phyloP scores from a whole-genome alignment of 2,888 invertebrate genomes.

The Tortricodes alternella region DNA sequence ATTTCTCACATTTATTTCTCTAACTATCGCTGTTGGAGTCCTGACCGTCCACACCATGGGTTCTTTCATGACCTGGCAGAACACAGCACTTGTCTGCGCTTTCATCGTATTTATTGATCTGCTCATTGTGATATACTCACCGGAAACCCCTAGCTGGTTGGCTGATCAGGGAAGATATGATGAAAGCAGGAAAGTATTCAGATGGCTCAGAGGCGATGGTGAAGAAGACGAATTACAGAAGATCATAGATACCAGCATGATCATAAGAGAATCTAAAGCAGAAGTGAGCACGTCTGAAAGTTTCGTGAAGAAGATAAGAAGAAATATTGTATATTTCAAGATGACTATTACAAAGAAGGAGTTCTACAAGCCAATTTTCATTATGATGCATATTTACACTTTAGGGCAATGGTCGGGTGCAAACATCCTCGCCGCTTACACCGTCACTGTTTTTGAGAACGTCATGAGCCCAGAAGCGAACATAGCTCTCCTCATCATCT shows the following conservation, averaged over 20 bases:
- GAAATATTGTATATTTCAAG: conserved; percentile 37
- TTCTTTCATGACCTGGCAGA: conserved; percentile 78
- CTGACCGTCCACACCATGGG: conserved; percentile 83
- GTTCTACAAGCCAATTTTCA: conserved; percentile 59
- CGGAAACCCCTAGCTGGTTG: conserved; percentile 86
- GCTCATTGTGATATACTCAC: conserved; percentile 56
- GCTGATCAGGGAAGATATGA: conserved; percentile 75
- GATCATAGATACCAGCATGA: conserved; percentile 56
- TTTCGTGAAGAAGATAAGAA: conserved; percentile 34
- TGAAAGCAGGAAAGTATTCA: conserved; percentile 76
- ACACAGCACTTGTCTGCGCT: conserved; percentile 71
- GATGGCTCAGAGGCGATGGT: conserved; percentile 76
- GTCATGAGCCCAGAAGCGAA: conserved; percentile 50
- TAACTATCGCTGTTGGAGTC: conserved; percentile 82
- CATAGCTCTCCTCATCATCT: conserved; percentile 47
- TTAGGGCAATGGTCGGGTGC: conserved; percentile 57
- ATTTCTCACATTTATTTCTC: conserved; percentile 78
- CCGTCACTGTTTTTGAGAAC: conserved; percentile 48
- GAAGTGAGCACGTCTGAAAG: conserved; percentile 37
- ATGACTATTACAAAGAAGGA: conserved; percentile 50
- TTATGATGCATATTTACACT: conserved; percentile 57
- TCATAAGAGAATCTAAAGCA: conserved; percentile 48
- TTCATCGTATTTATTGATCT: conserved; percentile 67
- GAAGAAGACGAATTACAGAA: conserved; percentile 60
- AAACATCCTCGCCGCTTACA: conserved; percentile 53